Percentiles rank a stretch among this genome's conserved stretches.
These are phyloP conservation scores for Mamestra configurata DNA, from an alignment of 1,140 invertebrate species.

Conservation along the genomic window DNA sequence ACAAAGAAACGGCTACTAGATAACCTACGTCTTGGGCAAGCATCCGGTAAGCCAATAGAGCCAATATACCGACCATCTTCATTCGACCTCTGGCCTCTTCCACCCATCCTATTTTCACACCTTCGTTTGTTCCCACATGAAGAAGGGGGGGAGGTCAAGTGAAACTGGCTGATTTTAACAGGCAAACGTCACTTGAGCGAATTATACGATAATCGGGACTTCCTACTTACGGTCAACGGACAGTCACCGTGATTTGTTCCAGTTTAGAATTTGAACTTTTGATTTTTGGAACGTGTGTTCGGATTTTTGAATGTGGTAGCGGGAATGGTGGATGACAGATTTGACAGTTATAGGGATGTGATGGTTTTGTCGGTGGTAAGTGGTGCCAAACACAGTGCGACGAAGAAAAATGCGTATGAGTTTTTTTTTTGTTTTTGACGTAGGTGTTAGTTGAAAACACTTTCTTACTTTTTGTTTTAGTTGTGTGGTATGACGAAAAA, in stretches of 20 bases:
- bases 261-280: constrained; percentile 78
- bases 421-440: too few relatives aligned
- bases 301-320: constrained; percentile 18
- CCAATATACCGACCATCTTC: constrained; percentile 75
- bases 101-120: constrained; percentile 44
- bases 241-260: constrained; percentile 81
- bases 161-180: constrained; percentile 67
- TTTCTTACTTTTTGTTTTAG: too few relatives aligned
- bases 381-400: background rate
- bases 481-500: too few relatives aligned
- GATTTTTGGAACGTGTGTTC: constrained; percentile 63
- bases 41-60: constrained; percentile 82
- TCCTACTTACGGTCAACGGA: constrained; percentile 79
- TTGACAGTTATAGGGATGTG: background rate
- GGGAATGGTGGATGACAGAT: background rate
- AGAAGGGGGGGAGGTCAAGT: constrained; percentile 61
- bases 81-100: constrained; percentile 60
- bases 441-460: too few relatives aligned
- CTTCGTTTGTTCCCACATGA: constrained; percentile 1
- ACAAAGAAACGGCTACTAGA: constrained; percentile 65
- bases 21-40: constrained; percentile 76
- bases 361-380: background rate
- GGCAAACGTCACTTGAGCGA: constrained; percentile 81
- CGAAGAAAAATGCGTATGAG: background rate
- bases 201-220: constrained; percentile 84